These are phyloP conservation scores for Octopus sinensis DNA, from an alignment of 1,140 invertebrate genomes.

Conservation along the genomic window DNA sequence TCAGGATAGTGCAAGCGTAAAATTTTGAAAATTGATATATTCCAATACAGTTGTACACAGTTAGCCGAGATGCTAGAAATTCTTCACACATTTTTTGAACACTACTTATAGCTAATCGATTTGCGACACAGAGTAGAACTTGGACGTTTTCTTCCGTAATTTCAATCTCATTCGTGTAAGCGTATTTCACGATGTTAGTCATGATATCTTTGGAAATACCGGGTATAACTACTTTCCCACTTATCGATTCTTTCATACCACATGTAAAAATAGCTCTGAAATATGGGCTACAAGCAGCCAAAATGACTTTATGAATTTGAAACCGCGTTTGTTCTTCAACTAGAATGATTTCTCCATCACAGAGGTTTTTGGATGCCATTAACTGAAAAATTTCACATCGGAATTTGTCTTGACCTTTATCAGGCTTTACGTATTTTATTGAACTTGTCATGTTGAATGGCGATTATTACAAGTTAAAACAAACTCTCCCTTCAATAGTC, in stretches of 20 bases:
- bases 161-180: slow-evolving; percentile 72
- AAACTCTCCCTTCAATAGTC: too few relatives aligned
- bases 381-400: slow-evolving; percentile 46
- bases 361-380: slow-evolving; percentile 72
- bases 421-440: background rate
- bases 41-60: slow-evolving; percentile 74
- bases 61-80: slow-evolving; percentile 66
- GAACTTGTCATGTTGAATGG: background rate
- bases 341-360: slow-evolving; percentile 76
- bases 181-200: slow-evolving; percentile 72
- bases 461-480: background rate
- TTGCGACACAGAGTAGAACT: slow-evolving; percentile 60
- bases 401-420: background rate
- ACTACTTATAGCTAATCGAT: slow-evolving; percentile 75
- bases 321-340: slow-evolving; percentile 69
- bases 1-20: slow-evolving; percentile 70
- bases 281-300: slow-evolving; percentile 65
- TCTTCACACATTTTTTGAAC: slow-evolving; percentile 74
- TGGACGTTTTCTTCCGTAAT: slow-evolving; percentile 73
- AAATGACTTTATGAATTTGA: slow-evolving; percentile 78
- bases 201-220: slow-evolving; percentile 33
- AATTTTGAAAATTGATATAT: slow-evolving; percentile 75
- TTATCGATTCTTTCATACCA: slow-evolving; percentile 63
- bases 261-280: slow-evolving; percentile 49
- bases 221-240: slow-evolving; percentile 59